Evolutionary conservation across 2,113 vertebrate genomes (phyloP).

Genomic region (Pygathrix nemaeus): DNA sequence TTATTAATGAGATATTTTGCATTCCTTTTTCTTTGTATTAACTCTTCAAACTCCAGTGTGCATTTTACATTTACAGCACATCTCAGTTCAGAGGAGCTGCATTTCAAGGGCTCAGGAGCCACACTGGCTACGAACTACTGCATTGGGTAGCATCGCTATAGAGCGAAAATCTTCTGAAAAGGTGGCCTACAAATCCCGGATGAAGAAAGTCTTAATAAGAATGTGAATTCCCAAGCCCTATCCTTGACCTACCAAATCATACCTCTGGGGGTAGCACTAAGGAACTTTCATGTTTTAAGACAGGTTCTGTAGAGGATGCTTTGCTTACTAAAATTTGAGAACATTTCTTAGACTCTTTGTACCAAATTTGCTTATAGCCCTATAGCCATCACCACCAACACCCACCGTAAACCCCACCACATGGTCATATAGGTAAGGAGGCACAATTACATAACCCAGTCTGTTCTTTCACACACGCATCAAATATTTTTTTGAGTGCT

Average conservation of each 20-base stretch:
- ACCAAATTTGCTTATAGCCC: neutral
- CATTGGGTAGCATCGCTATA: fast-evolving
- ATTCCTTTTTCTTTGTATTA: neutral
- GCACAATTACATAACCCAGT: too few relatives aligned
- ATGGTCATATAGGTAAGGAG: neutral
- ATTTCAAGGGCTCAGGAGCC: neutral
- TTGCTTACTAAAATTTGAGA: neutral
- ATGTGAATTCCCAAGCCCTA: neutral
- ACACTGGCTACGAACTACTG: neutral
- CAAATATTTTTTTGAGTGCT: neutral
- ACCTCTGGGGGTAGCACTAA: neutral
- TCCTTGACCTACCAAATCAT: neutral
- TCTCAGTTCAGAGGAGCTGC: neutral
- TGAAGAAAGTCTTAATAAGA: neutral
- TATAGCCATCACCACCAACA: neutral
- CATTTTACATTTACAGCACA: neutral
- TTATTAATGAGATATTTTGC: neutral
- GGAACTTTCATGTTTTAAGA: neutral
- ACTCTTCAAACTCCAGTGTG: neutral
- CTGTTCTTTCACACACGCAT: neutral
- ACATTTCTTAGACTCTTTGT: neutral
- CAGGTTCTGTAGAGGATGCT: neutral
- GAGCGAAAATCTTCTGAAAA: neutral
- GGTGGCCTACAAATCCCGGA: too few relatives aligned
- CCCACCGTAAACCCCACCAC: neutral